These are phyloP conservation scores for Acropora yongei DNA, from an alignment of 64 coral and sea anemone species.

Conservation along the genomic window DNA sequence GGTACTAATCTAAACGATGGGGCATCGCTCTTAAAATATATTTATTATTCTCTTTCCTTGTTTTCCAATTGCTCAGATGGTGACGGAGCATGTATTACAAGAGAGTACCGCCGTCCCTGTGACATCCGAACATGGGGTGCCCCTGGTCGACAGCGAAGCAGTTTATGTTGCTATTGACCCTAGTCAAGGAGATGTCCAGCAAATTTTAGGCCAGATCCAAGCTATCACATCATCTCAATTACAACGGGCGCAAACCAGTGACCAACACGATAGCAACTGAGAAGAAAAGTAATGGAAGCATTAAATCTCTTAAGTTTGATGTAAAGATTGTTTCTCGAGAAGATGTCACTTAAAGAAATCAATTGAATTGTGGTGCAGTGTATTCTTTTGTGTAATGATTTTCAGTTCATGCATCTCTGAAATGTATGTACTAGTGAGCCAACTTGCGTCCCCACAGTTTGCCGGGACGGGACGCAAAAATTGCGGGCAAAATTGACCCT, in stretches of 20 bases:
- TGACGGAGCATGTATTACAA: slow-evolving; percentile 50
- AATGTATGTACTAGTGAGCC: too few relatives aligned
- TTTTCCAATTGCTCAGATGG: neutral
- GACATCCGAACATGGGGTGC: slow-evolving; percentile 45
- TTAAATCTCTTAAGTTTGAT: neutral
- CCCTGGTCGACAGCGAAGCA: slow-evolving; percentile 35
- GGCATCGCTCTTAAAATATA: neutral
- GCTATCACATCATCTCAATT: slow-evolving; percentile 47
- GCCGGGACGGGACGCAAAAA: too few relatives aligned
- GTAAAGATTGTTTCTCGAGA: neutral
- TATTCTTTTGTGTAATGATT: neutral
- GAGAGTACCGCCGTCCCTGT: slow-evolving; percentile 58
- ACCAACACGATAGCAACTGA: neutral
- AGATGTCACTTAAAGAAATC: neutral
- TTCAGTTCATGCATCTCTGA: neutral
- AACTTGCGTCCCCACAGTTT: too few relatives aligned
- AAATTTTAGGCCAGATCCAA: slow-evolving; percentile 82
- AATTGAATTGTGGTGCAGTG: neutral
- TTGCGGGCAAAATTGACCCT: too few relatives aligned
- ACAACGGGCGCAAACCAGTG: neutral
- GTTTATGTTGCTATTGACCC: slow-evolving; percentile 93
- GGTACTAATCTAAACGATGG: neutral
- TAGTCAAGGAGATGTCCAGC: slow-evolving; percentile 80
- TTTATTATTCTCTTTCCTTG: neutral
- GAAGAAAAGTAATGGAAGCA: neutral